Conservation (phyloP, 1,140 invertebrate species). For the Zaprionus taronus region DNA sequence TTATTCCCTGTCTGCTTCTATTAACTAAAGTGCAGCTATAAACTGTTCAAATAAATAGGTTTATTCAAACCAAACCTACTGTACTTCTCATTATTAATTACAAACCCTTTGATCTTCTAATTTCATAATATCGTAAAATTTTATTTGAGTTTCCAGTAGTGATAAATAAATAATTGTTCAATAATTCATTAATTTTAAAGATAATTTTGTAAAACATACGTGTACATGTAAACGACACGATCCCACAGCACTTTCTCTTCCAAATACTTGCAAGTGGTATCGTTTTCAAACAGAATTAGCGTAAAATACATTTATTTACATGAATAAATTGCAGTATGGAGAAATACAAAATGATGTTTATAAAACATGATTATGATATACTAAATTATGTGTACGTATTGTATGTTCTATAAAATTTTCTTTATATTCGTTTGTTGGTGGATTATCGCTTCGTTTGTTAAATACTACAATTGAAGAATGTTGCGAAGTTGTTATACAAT, state of each 20-base stretch:
- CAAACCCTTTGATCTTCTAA: neutral
- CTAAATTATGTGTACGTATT: constrained; percentile 16
- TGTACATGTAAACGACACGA: neutral
- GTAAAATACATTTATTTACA: constrained; percentile 73
- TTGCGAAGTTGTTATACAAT: constrained; percentile 59
- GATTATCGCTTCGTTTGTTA: constrained; percentile 43
- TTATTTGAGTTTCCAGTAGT: neutral
- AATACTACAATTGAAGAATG: constrained; percentile 64
- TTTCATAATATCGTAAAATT: neutral
- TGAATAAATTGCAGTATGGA: constrained; percentile 41
- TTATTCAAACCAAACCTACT: neutral
- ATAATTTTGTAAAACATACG: neutral
- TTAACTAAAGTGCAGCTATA: neutral
- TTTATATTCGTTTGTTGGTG: constrained; percentile 46
- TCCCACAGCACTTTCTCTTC: neutral
- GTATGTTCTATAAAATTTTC: constrained; percentile 19
- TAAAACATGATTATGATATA: constrained; percentile 58
- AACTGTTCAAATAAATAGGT: constrained; percentile 21
- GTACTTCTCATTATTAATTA: neutral
- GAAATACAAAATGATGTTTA: constrained; percentile 62
- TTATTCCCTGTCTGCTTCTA: neutral
- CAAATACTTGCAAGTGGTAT: neutral
- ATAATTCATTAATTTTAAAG: neutral
- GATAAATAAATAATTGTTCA: neutral
- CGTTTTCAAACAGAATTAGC: constrained; percentile 5